These are phyloP conservation scores for Tenrec ecaudatus DNA, from an alignment of 2,113 vertebrate species.

Conservation along the genomic window DNA sequence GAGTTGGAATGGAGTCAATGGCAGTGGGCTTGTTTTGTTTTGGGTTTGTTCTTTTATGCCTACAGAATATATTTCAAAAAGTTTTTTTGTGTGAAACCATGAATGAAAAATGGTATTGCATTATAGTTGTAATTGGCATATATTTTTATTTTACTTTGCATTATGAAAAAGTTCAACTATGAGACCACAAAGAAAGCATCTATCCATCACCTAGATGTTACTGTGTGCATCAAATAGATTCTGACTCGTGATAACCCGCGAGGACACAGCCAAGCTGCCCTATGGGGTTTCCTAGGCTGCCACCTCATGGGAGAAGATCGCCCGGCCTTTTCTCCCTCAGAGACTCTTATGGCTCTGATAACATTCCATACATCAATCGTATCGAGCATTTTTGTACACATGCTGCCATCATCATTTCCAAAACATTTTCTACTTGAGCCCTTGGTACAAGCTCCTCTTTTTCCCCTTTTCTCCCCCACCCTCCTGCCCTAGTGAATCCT, in stretches of 20 bases:
- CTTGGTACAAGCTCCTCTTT: too few species aligned
- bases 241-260: background rate
- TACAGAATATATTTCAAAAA: background rate
- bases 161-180: constrained; percentile 4
- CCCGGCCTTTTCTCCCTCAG: background rate
- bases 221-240: background rate
- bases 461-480: too few species aligned
- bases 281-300: background rate
- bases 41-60: background rate
- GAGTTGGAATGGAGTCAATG: too few species aligned
- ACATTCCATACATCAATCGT: too few species aligned
- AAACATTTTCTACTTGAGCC: too few species aligned
- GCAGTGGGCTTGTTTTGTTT: background rate
- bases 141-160: background rate
- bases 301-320: too few species aligned
- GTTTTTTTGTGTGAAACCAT: background rate
- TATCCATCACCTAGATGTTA: background rate
- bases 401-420: too few species aligned
- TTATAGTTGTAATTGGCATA: constrained; percentile 12
- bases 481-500: too few species aligned
- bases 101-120: background rate
- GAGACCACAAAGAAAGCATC: background rate
- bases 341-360: too few species aligned
- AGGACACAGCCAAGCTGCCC: background rate
- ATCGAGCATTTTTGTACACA: too few species aligned